phyloP scores from a whole-genome alignment of 2,797 vertebrate genomes.

The Acanthornis magna region DNA sequence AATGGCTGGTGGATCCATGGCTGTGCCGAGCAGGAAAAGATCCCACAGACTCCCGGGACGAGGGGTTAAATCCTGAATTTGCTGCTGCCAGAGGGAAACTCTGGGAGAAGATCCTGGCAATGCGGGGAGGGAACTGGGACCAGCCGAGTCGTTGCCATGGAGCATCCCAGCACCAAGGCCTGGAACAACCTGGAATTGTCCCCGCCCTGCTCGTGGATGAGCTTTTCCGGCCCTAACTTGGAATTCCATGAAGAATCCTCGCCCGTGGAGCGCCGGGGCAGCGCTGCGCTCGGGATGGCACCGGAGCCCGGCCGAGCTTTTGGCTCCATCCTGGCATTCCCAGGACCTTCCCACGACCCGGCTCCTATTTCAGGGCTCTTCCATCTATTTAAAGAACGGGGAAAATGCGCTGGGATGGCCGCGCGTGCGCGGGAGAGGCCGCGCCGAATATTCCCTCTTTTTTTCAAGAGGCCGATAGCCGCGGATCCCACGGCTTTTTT shows the following conservation, averaged over 20 bases:
- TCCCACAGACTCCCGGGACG: background rate
- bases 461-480: background rate
- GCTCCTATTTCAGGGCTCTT: constrained; percentile 66
- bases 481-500: constrained; percentile 1
- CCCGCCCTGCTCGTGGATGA: background rate
- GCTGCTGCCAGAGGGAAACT: background rate
- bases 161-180: background rate
- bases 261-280: rapidly evolving
- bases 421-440: background rate
- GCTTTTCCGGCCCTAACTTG: background rate
- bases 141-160: rapidly evolving
- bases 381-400: constrained; percentile 72
- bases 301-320: background rate
- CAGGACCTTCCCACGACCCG: constrained; percentile 74
- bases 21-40: background rate
- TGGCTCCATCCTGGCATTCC: constrained; percentile 31
- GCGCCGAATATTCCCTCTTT: constrained; percentile 8
- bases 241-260: background rate
- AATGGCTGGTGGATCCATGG: background rate
- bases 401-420: constrained; percentile 8
- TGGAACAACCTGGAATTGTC: background rate
- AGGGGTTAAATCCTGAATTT: background rate
- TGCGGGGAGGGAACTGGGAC: background rate
- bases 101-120: background rate
- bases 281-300: rapidly evolving